Evolutionary conservation across 2,797 vertebrate genomes (phyloP).

Genomic region (Pseudotriccus pelzelni): DNA sequence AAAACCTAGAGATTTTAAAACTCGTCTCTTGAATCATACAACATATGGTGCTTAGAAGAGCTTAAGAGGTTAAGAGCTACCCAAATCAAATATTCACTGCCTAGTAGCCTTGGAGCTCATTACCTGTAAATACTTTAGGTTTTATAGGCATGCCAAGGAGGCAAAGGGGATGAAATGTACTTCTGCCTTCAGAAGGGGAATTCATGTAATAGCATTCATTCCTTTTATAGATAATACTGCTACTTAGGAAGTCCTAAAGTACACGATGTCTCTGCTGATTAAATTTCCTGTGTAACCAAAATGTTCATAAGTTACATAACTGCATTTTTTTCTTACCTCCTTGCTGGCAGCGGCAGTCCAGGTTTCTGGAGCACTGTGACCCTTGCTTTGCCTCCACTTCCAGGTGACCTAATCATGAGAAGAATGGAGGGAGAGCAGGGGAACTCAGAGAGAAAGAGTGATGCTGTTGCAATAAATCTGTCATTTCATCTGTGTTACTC

Average conservation of each 20-base stretch:
- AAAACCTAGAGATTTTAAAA: not conserved
- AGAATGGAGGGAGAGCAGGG: not conserved
- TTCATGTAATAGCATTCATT: constrained; percentile 42
- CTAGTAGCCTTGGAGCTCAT: not conserved
- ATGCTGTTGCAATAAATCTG: not conserved
- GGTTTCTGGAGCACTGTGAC: not conserved
- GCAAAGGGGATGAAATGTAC: not conserved
- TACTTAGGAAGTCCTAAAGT: constrained; percentile 57
- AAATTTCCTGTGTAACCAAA: constrained; percentile 54
- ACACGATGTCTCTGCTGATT: constrained; percentile 55
- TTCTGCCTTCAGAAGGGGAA: constrained; percentile 18
- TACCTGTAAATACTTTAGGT: not conserved
- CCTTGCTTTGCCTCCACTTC: not conserved
- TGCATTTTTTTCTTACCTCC: constrained; percentile 18
- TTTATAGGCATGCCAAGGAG: not conserved
- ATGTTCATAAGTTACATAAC: constrained; percentile 26
- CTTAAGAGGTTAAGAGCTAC: not conserved
- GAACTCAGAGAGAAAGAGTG: not conserved
- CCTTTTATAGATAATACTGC: constrained; percentile 33
- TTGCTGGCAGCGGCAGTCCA: not conserved
- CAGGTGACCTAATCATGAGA: not conserved
- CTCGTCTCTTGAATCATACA: not conserved
- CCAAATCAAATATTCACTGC: not conserved
- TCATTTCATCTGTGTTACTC: not conserved
- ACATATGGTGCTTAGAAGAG: not conserved